Evolutionary conservation across 2,888 invertebrate species (phyloP), one percentile per base, ranked within the genome.

Genomic region (Platypus cylindrus): DNA sequence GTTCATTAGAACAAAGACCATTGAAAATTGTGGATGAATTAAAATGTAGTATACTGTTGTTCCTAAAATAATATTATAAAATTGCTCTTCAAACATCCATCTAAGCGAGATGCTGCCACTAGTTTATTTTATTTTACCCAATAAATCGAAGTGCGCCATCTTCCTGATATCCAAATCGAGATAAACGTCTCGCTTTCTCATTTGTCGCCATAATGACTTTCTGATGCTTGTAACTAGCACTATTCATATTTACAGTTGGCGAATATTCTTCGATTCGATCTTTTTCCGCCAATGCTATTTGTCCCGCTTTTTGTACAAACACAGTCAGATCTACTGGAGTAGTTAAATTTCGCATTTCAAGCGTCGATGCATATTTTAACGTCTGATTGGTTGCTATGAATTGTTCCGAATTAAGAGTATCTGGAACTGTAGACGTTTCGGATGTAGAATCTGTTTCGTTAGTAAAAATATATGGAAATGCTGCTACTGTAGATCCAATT

Each of bases 151-250:
- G 78, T 0, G 82, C 84, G 28, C 74, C 67, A 45, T 80, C 75
- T 43, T 76, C 72, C 1, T 74, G 71, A 49, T 73, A 75, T 0
- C 79, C 86, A 0, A 71, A 63, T 7, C 75, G 64, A 0, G 82
- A 73, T 25, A 82, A 44, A 2, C 71, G 66, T 12, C 74, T 70
- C 0, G 79, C 74, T 22, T 63, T 67, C 0, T 64, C 56, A 1
- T 70, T 66, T 0, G 80, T 78, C 30, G 73, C 73, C 1, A 80
- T 67, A n/a, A n/a, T n/a, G 0, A 80, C 75, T 30, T 73, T 67
- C 51, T 81, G 83, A 32, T 84, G 84, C 24, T 74, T 68, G 44
- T 67, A 73, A 15, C 78, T 75, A 0, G 83, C 78, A 3, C 73
- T 71, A 37, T 73, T 64, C 1, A 60, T 45, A 1, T 59, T 60